phyloP scores from a whole-genome alignment of 1,140 invertebrate genomes.

The Euura lappo region DNA sequence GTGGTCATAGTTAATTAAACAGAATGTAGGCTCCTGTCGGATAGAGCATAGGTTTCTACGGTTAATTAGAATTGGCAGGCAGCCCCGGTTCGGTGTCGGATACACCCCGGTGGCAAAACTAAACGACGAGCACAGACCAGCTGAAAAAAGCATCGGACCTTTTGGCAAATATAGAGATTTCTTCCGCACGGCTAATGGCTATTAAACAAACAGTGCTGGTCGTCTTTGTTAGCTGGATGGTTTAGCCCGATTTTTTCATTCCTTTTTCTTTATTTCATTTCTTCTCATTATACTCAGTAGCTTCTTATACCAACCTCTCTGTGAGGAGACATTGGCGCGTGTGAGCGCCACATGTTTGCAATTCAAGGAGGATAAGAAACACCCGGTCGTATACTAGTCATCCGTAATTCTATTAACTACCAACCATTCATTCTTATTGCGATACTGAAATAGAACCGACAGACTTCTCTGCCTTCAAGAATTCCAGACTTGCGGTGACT shows the following conservation, averaged over 20 bases:
- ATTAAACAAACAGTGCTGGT: constrained; percentile 5
- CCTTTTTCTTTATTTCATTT: neutral
- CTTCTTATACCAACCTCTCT: no score
- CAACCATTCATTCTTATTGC: neutral
- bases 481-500: no score
- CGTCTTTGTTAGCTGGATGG: neutral
- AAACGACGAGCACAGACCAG: neutral
- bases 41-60: neutral
- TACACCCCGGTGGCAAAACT: neutral
- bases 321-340: neutral
- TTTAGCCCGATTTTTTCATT: neutral
- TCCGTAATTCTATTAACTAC: neutral
- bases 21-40: neutral
- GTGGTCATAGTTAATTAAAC: neutral
- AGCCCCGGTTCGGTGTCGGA: neutral
- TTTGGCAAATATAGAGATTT: constrained; percentile 1
- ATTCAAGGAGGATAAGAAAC: neutral
- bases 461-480: no score
- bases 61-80: neutral
- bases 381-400: neutral
- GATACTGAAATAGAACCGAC: neutral
- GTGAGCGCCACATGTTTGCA: constrained; percentile 1
- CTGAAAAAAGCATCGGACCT: neutral
- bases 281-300: neutral
- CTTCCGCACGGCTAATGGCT: neutral